Evolutionary conservation across 2,888 invertebrate genomes (phyloP).

Genomic region (Apotomis turbidana): DNA sequence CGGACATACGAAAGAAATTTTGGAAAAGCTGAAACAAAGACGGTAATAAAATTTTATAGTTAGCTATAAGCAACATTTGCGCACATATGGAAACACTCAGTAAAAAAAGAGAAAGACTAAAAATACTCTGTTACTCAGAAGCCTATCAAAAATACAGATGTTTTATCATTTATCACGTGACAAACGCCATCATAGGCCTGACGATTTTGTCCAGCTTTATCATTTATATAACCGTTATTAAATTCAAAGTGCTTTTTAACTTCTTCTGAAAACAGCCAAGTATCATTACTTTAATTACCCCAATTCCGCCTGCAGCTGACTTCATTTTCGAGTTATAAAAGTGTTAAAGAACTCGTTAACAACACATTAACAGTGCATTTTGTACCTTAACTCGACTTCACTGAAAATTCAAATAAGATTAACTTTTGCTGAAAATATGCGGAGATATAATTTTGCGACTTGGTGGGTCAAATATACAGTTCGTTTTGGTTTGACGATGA

Average conservation of each 20-base stretch:
- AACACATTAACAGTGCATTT: constrained; percentile 15
- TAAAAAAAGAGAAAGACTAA: too few relatives aligned
- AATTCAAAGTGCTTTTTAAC: background rate
- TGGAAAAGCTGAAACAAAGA: too few relatives aligned
- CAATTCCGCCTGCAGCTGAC: constrained; percentile 7
- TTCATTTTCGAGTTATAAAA: constrained; percentile 24
- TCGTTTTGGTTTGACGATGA: background rate
- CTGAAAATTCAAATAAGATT: background rate
- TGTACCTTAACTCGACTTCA: background rate
- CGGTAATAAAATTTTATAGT: too few relatives aligned
- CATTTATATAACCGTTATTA: background rate
- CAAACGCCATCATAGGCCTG: too few relatives aligned
- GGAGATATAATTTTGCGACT: background rate
- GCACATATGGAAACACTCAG: too few relatives aligned
- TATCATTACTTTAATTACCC: constrained; percentile 11
- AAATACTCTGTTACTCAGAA: too few relatives aligned
- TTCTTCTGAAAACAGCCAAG: constrained; percentile 15
- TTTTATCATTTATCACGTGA: too few relatives aligned
- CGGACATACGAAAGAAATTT: too few relatives aligned
- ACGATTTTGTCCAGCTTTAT: background rate
- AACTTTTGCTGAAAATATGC: background rate
- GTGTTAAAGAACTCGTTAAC: constrained; percentile 29
- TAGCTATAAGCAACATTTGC: too few relatives aligned
- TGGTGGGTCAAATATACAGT: background rate
- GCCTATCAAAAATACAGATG: too few relatives aligned